A percentile compares a stretch with the other conserved stretches of the same genome.
phyloP scores from a whole-genome alignment of 2,888 invertebrate species.

The Koerneria pararmatus region DNA sequence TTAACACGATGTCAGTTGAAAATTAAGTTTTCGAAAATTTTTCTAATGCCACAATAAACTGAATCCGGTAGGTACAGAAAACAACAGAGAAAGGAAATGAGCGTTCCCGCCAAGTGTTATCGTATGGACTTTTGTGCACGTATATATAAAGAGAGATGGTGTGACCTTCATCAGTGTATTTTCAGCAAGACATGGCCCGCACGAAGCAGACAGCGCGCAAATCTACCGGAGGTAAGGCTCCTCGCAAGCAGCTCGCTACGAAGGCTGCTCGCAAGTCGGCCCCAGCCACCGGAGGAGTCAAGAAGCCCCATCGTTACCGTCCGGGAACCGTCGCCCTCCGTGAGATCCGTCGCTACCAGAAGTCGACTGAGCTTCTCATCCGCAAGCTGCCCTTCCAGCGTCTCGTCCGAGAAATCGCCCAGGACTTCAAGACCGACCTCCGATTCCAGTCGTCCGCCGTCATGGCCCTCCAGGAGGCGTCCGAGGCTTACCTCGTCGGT shows the following conservation, averaged over 20 bases:
- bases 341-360: slow-evolving; percentile 93
- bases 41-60: too few relatives aligned
- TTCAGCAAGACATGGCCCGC: slow-evolving; percentile 43
- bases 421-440: slow-evolving; percentile 61
- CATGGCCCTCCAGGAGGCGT: slow-evolving; percentile 77
- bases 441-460: slow-evolving; percentile 93
- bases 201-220: slow-evolving; percentile 54
- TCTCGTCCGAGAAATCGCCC: slow-evolving; percentile 67
- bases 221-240: slow-evolving; percentile 53
- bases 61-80: too few relatives aligned
- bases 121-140: too few relatives aligned
- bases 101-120: too few relatives aligned
- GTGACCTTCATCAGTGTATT: too few relatives aligned
- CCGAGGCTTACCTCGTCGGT: slow-evolving; percentile 85
- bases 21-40: too few relatives aligned
- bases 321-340: slow-evolving; percentile 91
- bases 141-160: too few relatives aligned
- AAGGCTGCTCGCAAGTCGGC: slow-evolving; percentile 75
- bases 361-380: slow-evolving; percentile 77
- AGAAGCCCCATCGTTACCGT: slow-evolving; percentile 91
- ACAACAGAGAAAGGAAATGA: too few relatives aligned
- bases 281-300: slow-evolving; percentile 88
- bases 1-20: too few relatives aligned
- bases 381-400: slow-evolving; percentile 61
- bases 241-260: slow-evolving; percentile 54